Evolutionary conservation across 1,140 invertebrate species (phyloP), one percentile per base, ranked within the genome.

Genomic region (Drosophila sproati): DNA sequence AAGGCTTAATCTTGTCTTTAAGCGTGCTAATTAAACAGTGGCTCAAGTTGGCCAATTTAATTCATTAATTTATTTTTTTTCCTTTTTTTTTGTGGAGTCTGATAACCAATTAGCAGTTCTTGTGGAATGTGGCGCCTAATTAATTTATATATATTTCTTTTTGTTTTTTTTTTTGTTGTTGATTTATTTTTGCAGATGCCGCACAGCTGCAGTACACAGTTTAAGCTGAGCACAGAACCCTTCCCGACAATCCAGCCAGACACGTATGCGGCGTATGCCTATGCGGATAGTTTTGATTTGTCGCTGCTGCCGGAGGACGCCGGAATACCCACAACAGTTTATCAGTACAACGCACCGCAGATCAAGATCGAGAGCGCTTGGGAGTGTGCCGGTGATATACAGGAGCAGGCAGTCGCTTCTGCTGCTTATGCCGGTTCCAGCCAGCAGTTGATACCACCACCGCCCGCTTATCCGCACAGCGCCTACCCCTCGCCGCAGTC

Each of bases 131-230:
- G 31, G 8, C 56, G 34, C 8, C 34, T 10, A 64, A 55, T 20
- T 64, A n/a, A 60, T 35, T 20, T 6, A 67, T 20, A 20, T 20
- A 20, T 20, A 20, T 20, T 1, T 20, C 1, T 20, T 39, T 56
- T 56, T n/a, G n/a, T n/a, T 39, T 1, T 29, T 10, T 20, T 45
- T 31, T 28, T 77, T 31, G 48, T 56, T 12, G 12, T 12, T 12
- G 12, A 28, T 28, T 77, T 31, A 45, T 50, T 54, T 43, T 94
- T 93, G 37, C 95, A 97, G 96, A 97, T 97, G 96, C 95, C 96
- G 93, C 96, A 97, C 96, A 85, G 43, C 56, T 60, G 41, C 31
- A 47, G 96, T 96, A 95, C 71, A 94, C 96, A 86, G 95, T 96
- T 95, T 63, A 95, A 95, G 78, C 95, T 95, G 34, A 70, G 50